Conservation (phyloP, 2,113 vertebrate species). For the Gnathonemus echidnorhynchus region DNA sequence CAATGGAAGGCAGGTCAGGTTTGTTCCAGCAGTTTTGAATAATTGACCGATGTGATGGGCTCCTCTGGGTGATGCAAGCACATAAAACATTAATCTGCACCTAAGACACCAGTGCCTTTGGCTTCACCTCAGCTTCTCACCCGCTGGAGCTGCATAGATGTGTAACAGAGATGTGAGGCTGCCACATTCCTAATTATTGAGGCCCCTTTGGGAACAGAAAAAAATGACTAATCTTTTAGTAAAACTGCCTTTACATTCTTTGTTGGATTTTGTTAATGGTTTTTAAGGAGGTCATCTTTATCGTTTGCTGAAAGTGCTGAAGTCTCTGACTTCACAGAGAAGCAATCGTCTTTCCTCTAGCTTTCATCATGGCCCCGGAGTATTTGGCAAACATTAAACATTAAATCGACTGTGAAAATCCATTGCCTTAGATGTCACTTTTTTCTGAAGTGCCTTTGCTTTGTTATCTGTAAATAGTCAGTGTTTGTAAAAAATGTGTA, state of each 20-base stretch:
- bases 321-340: not conserved
- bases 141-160: not conserved
- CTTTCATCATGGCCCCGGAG: not conserved
- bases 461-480: not conserved
- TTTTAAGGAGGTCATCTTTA: not conserved
- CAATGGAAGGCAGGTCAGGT: conserved; percentile 4
- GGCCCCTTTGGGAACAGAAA: not conserved
- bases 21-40: not conserved
- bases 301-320: not conserved
- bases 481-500: not conserved
- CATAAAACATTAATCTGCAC: conserved; percentile 12
- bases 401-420: not conserved
- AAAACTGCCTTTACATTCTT: not conserved
- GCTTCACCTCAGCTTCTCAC: not conserved
- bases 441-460: not conserved
- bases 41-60: not conserved
- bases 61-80: not conserved
- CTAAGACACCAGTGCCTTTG: not conserved
- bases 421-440: not conserved
- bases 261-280: not conserved
- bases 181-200: not conserved
- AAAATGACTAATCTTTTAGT: not conserved
- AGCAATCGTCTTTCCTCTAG: not conserved
- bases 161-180: not conserved
- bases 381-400: not conserved